phyloP scores from a whole-genome alignment of 2,797 vertebrate genomes.

The Sorex maritimensis region DNA sequence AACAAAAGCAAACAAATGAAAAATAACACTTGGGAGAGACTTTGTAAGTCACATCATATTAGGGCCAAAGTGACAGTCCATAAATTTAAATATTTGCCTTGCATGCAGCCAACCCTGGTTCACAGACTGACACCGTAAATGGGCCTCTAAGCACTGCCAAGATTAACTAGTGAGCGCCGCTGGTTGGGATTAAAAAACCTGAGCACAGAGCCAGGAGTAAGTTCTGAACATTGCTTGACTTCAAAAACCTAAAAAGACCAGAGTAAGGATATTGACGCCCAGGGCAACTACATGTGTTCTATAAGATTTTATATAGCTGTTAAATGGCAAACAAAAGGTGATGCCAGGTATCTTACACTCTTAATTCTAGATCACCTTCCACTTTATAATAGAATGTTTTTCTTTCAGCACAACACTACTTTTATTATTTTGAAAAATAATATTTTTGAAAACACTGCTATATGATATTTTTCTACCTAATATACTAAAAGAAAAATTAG shows the following conservation, averaged over 20 bases:
- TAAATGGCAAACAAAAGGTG: not conserved
- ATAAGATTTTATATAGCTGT: not conserved
- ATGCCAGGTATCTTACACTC: not conserved
- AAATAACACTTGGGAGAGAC: no score
- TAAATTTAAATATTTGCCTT: no score
- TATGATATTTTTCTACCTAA: not conserved
- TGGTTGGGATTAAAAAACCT: no score
- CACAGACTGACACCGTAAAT: no score
- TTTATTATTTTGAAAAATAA: not conserved
- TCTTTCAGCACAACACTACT: not conserved
- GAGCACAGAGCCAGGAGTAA: no score
- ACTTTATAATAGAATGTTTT: slow-evolving; percentile 35
- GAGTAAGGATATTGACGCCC: not conserved
- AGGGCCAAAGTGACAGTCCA: no score
- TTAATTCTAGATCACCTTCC: not conserved
- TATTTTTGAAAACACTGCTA: no score
- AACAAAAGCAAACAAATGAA: no score
- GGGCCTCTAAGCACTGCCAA: no score
- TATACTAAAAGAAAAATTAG: slow-evolving; percentile 15
- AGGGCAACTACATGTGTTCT: not conserved
- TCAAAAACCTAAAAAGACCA: not conserved
- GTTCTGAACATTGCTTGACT: not conserved
- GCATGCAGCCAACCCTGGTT: no score
- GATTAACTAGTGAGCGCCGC: no score
- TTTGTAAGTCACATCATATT: no score